Evolutionary conservation across 2,797 vertebrate genomes (phyloP).

Genomic region (Smutsia temminckii): DNA sequence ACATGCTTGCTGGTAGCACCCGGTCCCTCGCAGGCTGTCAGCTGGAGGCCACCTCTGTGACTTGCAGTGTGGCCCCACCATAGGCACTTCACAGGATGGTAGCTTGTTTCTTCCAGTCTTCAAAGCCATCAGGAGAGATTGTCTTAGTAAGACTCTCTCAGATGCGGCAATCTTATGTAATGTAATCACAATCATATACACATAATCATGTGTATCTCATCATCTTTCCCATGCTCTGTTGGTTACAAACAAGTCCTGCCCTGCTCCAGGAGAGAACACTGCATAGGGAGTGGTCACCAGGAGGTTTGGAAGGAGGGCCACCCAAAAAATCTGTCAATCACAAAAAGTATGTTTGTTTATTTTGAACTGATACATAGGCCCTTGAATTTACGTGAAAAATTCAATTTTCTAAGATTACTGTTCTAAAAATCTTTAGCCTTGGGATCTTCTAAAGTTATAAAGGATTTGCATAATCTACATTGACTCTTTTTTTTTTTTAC

Average conservation of each 20-base stretch:
- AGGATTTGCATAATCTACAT: background rate
- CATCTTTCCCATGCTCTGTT: background rate
- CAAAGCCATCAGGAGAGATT: no score
- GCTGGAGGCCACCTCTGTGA: background rate
- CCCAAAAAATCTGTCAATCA: background rate
- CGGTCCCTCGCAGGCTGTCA: no score
- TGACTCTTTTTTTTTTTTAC: background rate
- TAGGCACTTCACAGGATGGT: background rate
- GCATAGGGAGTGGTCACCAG: background rate
- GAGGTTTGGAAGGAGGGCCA: no score
- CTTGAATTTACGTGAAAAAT: background rate
- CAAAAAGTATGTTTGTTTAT: background rate
- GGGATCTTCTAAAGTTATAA: background rate
- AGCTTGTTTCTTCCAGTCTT: no score
- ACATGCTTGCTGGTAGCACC: background rate
- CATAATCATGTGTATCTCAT: no score
- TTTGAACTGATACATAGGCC: background rate
- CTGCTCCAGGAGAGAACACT: background rate
- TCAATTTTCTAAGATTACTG: background rate
- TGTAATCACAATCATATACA: background rate
- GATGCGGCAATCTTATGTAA: background rate
- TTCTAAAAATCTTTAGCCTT: background rate
- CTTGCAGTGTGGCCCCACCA: background rate
- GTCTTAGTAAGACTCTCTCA: no score
- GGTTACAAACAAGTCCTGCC: no score